Base-by-base conservation (phyloP, 2,797 vertebrate species). In the Sebastes umbrosus region DNA sequence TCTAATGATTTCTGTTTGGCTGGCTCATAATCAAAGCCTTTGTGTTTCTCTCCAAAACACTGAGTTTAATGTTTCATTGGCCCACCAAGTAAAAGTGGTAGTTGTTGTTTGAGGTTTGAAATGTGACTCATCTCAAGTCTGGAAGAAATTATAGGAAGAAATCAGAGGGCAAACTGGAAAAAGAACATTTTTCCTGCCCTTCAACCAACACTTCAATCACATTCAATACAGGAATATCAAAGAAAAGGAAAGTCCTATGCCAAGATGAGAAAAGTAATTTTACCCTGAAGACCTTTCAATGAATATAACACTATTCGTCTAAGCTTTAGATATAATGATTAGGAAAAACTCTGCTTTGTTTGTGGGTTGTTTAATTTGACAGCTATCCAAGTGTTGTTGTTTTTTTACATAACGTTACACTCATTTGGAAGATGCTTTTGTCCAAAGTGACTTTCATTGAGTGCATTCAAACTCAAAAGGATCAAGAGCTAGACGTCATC, bases 91-190 rank as follows among this genome's bases (percentile, higher is more conserved):
- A 22, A 80, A 79, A 79, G 70, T 20, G 65, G 8, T 29, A 59
- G 75, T 85, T 55, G 43, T 62, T 74, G n/a, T 57, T 68, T 50
- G 69, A 78, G 80, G 75, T 76, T 85, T 55, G 11, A 64, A 75
- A 73, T 55, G 81, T 87, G 88, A 92, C 80, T 92, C 93, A 89
- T 86, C 25, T 69, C 50, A 73, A 68, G 39, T 73, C 75, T 89
- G 90, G 87, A 84, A 83, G 18, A 46, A 46, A 46, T 46, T 46
- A 46, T 46, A 46, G 43, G 43, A 46, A 46, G 50, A 83, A 85
- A 88, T 89, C 32, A 77, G 54, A 6, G 1, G 36, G 57, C 18
- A 34, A 34, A 77, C 16, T 75, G 68, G 55, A 43, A 29, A 52
- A 31, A 59, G 68, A 75, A 65, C 80, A 18, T 11, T 58, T 80